These are phyloP conservation scores for Agelas oroides DNA, from an alignment of 37 sponge, comb jelly and placozoan genomes.

Conservation along the genomic window DNA sequence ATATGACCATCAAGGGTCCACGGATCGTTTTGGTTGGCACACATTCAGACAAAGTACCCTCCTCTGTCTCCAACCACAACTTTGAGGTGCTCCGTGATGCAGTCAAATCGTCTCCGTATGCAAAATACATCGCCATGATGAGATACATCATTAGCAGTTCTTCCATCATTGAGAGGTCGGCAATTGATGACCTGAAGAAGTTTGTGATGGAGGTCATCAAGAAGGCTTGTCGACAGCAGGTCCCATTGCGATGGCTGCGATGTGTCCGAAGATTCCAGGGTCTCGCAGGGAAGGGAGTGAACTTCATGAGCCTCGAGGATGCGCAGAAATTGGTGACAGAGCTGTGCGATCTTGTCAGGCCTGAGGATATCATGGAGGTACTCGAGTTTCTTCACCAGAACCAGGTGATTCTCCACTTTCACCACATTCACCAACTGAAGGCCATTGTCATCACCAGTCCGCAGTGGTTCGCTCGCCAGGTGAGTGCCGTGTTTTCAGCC, in stretches of 20 bases:
- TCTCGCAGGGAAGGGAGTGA: conserved; percentile 16
- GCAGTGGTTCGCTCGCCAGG: conserved; percentile 55
- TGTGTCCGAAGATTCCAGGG: conserved; percentile 50
- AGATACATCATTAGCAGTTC: conserved; percentile 64
- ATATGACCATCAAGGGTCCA: conserved; percentile 27
- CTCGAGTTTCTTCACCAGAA: conserved; percentile 66
- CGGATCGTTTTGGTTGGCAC: conserved; percentile 74
- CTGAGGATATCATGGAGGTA: conserved; percentile 42
- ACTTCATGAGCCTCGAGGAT: conserved; percentile 53
- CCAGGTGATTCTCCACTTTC: conserved; percentile 59
- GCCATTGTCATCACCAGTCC: conserved; percentile 58
- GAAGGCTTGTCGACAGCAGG: conserved; percentile 54
- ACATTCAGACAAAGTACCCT: conserved; percentile 62
- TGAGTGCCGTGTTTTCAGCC: conserved; percentile 55
- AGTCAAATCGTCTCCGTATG: conserved; percentile 38
- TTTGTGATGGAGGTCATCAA: conserved; percentile 45
- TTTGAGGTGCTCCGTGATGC: conserved; percentile 49
- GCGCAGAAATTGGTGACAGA: conserved; percentile 41
- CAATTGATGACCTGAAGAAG: conserved; percentile 59
- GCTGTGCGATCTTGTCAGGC: conserved; percentile 35
- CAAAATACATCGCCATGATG: conserved; percentile 32
- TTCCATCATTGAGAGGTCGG: conserved; percentile 68
- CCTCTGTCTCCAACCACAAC: conserved; percentile 17
- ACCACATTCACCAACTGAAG: conserved; percentile 42
- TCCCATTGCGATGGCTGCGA: conserved; percentile 74